These are phyloP conservation scores for Nothobranchius furzeri DNA, from an alignment of 2,113 vertebrate species.

Conservation along the genomic window DNA sequence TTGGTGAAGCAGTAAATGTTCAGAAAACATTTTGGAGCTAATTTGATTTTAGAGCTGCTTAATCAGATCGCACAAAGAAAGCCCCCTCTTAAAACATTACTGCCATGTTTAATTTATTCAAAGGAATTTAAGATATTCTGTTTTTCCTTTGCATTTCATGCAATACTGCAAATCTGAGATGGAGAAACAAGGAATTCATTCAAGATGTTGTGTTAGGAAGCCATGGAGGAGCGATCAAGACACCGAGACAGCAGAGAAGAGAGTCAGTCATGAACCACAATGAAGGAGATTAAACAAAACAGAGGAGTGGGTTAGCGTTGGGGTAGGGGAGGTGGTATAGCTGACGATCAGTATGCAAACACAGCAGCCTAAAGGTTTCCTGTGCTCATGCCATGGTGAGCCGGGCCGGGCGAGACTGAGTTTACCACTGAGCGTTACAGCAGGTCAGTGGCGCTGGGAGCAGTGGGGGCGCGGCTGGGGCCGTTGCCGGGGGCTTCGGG, in stretches of 20 bases:
- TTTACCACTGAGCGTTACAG: slow-evolving; percentile 80
- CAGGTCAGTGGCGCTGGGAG: slow-evolving; percentile 77
- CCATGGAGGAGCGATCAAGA: slow-evolving; percentile 33
- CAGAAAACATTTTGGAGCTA: background rate
- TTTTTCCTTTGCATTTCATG: slow-evolving; percentile 60
- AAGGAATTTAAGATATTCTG: slow-evolving; percentile 39
- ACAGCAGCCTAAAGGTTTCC: slow-evolving; percentile 51
- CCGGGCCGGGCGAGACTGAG: slow-evolving; percentile 29
- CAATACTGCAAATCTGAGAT: slow-evolving; percentile 59
- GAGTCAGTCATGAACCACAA: slow-evolving; percentile 41
- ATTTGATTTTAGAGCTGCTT: slow-evolving; percentile 25
- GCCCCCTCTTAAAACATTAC: slow-evolving; percentile 46
- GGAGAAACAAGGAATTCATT: slow-evolving; percentile 35
- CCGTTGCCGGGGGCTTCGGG: slow-evolving; percentile 73
- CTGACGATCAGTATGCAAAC: slow-evolving; percentile 66
- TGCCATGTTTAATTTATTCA: slow-evolving; percentile 52
- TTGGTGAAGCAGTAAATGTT: background rate
- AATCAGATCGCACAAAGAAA: slow-evolving; percentile 59
- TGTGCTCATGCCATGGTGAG: slow-evolving; percentile 20
- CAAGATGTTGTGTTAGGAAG: slow-evolving; percentile 32
- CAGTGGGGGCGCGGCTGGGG: slow-evolving; percentile 69
- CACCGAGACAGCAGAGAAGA: background rate
- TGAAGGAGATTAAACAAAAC: slow-evolving; percentile 18
- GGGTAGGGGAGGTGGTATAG: slow-evolving; percentile 3
- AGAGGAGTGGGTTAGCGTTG: no score